Evolutionary conservation across 1,140 invertebrate genomes (phyloP).

Genomic region (Teleogryllus occipitalis): DNA sequence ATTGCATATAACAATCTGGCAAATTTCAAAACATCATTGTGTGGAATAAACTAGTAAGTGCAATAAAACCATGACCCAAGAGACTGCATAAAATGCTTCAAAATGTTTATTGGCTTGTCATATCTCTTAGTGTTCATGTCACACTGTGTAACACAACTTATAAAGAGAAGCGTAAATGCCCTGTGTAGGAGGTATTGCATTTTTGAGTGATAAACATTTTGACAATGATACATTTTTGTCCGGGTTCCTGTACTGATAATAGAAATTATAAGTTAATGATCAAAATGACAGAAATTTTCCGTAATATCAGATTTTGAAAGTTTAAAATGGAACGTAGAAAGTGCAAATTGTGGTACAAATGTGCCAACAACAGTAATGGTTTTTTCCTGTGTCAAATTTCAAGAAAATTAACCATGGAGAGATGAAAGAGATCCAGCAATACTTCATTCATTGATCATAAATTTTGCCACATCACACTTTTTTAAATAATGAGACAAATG

Average conservation of each 20-base stretch:
- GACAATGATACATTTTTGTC: neutral
- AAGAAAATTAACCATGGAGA: neutral
- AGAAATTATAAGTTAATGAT: too few species aligned
- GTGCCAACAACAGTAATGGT: neutral
- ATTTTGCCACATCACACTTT: neutral
- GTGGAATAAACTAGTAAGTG: neutral
- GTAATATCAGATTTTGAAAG: neutral
- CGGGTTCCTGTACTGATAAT: neutral
- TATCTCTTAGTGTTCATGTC: neutral
- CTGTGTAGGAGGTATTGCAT: neutral
- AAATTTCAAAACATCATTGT: neutral
- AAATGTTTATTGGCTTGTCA: neutral
- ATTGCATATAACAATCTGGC: neutral
- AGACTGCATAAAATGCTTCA: neutral
- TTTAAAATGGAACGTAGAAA: neutral
- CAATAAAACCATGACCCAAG: conserved; percentile 1
- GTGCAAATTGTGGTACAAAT: neutral
- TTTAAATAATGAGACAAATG: neutral
- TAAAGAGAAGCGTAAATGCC: neutral
- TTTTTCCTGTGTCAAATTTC: neutral
- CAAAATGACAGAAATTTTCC: too few species aligned
- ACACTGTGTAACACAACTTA: neutral
- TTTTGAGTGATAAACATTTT: neutral
- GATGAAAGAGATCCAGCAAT: conserved; percentile 4
- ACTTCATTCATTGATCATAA: neutral